phyloP scores from a whole-genome alignment of 2,797 vertebrate species.

The Podargus strigoides region DNA sequence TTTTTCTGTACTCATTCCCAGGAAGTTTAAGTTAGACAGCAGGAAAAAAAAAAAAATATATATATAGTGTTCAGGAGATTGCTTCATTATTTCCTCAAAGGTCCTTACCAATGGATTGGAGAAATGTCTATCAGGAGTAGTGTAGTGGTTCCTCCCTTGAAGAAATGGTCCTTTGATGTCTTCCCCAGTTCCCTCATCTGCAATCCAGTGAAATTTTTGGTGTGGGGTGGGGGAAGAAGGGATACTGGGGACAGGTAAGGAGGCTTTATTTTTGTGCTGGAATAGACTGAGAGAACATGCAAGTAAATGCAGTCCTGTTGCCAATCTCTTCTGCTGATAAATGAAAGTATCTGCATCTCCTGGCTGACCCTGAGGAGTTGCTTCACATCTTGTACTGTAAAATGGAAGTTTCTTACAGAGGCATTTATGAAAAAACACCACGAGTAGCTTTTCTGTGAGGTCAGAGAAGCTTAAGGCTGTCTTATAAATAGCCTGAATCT shows the following conservation, averaged over 20 bases:
- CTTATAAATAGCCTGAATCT: background rate
- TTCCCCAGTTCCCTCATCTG: background rate
- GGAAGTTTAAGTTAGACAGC: background rate
- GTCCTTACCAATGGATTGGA: background rate
- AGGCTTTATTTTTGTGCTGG: background rate
- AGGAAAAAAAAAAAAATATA: background rate
- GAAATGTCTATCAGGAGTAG: background rate
- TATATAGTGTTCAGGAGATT: rapidly evolving
- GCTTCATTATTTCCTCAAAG: background rate
- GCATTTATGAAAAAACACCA: background rate
- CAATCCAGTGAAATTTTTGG: background rate
- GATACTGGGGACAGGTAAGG: background rate
- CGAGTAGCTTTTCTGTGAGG: background rate
- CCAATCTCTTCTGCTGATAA: background rate
- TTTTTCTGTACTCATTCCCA: background rate
- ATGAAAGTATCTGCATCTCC: background rate
- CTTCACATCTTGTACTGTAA: background rate
- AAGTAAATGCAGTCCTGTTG: background rate
- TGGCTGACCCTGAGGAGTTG: background rate
- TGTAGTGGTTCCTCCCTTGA: background rate
- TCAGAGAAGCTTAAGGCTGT: background rate
- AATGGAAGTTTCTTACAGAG: background rate
- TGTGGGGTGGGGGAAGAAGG: background rate
- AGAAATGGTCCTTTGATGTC: background rate
- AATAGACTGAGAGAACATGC: background rate